Percentiles rank a stretch among this genome's conserved stretches.
Conservation (phyloP, 2,888 invertebrate species). For the Exephanes ischioxanthus region DNA sequence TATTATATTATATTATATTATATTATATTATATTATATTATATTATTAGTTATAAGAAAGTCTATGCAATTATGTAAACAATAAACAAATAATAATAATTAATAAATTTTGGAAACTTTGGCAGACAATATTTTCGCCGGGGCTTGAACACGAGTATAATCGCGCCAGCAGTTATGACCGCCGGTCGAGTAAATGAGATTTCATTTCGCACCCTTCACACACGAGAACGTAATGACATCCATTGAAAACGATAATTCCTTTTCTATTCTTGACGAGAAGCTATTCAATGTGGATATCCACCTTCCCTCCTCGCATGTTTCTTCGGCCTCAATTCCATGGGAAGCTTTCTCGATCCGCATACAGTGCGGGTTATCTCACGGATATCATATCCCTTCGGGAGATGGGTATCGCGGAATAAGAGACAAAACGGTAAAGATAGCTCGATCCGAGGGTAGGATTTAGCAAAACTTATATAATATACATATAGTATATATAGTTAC, state of each 20-base stretch:
- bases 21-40: too few species aligned
- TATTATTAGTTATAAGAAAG: too few species aligned
- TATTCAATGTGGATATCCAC: constrained; percentile 18
- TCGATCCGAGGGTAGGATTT: not conserved
- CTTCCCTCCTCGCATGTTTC: not conserved
- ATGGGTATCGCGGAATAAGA: constrained; percentile 34
- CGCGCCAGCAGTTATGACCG: not conserved
- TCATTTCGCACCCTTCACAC: constrained; percentile 8
- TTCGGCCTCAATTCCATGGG: constrained; percentile 27
- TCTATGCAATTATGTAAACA: too few species aligned
- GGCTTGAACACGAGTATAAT: not conserved
- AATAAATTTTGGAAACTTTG: not conserved
- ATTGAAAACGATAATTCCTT: constrained; percentile 16
- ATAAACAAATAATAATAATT: too few species aligned
- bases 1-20: too few species aligned
- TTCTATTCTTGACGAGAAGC: constrained; percentile 28
- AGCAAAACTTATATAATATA: constrained; percentile 25
- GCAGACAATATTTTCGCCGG: not conserved
- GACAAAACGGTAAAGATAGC: constrained; percentile 32
- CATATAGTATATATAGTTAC: not conserved
- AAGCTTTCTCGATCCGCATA: constrained; percentile 25
- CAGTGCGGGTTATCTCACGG: constrained; percentile 29
- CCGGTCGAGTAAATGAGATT: not conserved
- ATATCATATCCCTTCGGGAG: constrained; percentile 31
- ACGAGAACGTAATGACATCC: not conserved